phyloP scores from a whole-genome alignment of 2,888 invertebrate species.

The Melolontha melolontha region DNA sequence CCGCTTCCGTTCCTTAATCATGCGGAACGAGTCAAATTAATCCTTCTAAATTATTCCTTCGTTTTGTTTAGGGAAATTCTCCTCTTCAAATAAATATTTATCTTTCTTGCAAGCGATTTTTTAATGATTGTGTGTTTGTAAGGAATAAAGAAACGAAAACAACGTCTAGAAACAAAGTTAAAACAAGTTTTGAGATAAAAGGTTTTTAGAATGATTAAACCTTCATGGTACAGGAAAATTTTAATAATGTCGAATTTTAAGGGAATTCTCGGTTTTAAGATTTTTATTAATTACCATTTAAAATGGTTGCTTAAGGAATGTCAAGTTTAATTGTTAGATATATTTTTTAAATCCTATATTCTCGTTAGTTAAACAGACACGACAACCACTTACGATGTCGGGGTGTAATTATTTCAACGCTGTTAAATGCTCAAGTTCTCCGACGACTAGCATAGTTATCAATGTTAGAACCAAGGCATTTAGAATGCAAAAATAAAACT shows the following conservation, averaged over 20 bases:
- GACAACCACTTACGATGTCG: too few species aligned
- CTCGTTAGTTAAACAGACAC: too few species aligned
- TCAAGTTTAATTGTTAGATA: too few species aligned
- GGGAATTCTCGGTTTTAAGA: background rate
- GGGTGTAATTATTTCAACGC: too few species aligned
- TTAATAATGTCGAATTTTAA: background rate
- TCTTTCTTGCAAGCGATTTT: constrained; percentile 9
- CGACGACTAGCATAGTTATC: too few species aligned
- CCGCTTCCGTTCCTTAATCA: background rate
- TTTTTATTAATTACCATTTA: too few species aligned
- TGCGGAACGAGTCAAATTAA: constrained; percentile 11
- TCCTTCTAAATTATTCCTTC: constrained; percentile 14
- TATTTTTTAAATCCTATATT: too few species aligned
- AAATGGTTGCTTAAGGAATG: too few species aligned
- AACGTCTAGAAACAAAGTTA: background rate
- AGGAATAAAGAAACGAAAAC: background rate
- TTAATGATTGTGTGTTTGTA: constrained; percentile 18
- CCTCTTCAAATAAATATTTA: constrained; percentile 18
- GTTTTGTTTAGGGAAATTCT: background rate
- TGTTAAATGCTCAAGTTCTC: too few species aligned
- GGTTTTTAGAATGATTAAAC: constrained; percentile 9
- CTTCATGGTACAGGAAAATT: background rate
- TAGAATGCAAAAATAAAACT: too few species aligned
- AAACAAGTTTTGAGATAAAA: constrained; percentile 9
- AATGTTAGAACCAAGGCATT: too few species aligned